Conservation (phyloP, 2,113 vertebrate genomes). For the Cinclus mexicanus region DNA sequence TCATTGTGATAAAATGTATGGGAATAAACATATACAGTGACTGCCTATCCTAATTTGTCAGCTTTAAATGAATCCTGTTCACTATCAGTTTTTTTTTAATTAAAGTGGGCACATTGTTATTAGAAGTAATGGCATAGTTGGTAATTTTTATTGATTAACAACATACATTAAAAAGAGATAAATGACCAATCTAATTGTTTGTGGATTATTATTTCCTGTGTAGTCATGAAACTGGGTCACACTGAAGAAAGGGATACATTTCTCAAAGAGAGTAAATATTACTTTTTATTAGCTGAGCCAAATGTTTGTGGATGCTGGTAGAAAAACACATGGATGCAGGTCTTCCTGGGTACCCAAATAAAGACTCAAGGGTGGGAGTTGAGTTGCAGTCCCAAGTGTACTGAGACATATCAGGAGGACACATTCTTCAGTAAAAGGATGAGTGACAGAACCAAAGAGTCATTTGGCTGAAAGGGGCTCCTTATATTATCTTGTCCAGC, state of each 20-base stretch:
- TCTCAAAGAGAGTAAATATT: background rate
- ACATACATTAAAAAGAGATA: constrained; percentile 32
- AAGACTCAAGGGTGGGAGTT: background rate
- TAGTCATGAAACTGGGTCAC: background rate
- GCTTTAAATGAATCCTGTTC: constrained; percentile 14
- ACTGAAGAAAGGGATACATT: background rate
- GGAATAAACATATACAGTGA: background rate
- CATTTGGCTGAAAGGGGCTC: background rate
- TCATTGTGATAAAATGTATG: constrained; percentile 8
- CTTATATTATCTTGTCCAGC: background rate
- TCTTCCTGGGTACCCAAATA: background rate
- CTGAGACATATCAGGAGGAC: background rate
- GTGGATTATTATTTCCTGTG: constrained; percentile 32
- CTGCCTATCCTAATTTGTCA: background rate
- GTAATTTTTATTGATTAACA: constrained; percentile 61
- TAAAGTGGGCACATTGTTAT: constrained; percentile 11
- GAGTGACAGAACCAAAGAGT: background rate
- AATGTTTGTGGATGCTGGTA: background rate
- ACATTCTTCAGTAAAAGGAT: background rate
- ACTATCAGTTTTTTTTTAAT: constrained; percentile 21
- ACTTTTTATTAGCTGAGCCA: background rate
- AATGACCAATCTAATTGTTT: constrained; percentile 33
- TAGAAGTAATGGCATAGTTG: constrained; percentile 19
- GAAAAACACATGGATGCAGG: background rate
- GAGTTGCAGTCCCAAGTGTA: background rate